Base-by-base conservation (phyloP, 2,113 vertebrate species). In the Guaruba guarouba region DNA sequence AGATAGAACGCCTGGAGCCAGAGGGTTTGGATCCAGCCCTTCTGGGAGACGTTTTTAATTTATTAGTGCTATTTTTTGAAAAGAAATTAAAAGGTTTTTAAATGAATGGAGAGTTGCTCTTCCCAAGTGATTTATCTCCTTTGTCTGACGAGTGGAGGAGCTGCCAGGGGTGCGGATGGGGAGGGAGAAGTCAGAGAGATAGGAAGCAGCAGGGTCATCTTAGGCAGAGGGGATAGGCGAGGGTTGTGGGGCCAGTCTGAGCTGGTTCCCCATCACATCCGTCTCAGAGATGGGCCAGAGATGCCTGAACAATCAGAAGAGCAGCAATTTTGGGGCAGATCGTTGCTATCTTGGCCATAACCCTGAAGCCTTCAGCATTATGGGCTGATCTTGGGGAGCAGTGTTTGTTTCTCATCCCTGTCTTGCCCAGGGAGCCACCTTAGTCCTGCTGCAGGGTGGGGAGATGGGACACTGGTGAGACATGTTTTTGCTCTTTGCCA, bases 81-180 rank as follows among this genome's bases (percentile, higher is more conserved):
- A 78, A 88, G 23, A 93, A 92, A 86, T 86, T 64, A 92, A 86
- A 92, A 94, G 35, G 51, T 14, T 93, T 95, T 70, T 46, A 67
- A 87, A 79, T 88, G 59, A 92, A 71, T 19, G 57, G 71, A 89
- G 70, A 84, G 63, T 87, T 92, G 43, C 63, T 52, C 67, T 78
- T 92, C 84, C 80, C 96, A 85, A 96, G 88, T 91, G 88, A 94
- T 96, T 97, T 93, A 96, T 93, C 92, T 93, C 55, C 92, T 86
- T 66, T 86, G 77, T 73, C 27, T 92, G 86, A 85, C 0, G 24
- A 89, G 86, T 0, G 2, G 83, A 52, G 86, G 82, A 93, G 83
- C 68, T 94, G 95, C 69, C 83, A 82, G 80, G 55, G 73, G 11
- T 23, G 71, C 22, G 35, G 84, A 49, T 69, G 54, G 41, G 67